Conservation (phyloP, 2,113 vertebrate genomes). For the Dicentrarchus labrax region DNA sequence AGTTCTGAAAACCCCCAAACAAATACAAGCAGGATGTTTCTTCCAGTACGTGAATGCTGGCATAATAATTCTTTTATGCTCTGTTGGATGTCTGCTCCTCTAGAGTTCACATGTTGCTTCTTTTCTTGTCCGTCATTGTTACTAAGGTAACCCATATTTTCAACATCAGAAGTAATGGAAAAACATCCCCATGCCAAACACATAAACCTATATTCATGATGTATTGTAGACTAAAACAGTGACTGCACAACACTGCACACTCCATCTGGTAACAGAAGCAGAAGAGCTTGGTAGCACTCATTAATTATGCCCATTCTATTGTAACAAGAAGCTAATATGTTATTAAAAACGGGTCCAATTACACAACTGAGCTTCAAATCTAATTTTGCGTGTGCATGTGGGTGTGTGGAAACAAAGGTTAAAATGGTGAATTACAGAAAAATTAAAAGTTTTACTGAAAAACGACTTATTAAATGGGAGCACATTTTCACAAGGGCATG, state of each 20-base stretch:
- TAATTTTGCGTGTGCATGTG: not conserved
- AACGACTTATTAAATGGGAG: not conserved
- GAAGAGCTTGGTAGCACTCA: slow-evolving; percentile 1
- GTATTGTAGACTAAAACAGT: not conserved
- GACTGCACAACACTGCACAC: not conserved
- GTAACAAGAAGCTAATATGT: slow-evolving; percentile 23
- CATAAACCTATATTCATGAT: not conserved
- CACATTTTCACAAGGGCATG: not conserved
- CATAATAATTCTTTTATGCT: too few relatives aligned
- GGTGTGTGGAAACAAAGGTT: slow-evolving; percentile 7
- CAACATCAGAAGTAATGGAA: not conserved
- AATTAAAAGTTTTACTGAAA: slow-evolving; percentile 13
- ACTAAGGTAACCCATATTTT: not conserved
- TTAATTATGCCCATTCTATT: slow-evolving; percentile 5
- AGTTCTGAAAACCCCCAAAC: not conserved
- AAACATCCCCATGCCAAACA: not conserved
- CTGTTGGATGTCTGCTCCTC: too few relatives aligned
- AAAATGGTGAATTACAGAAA: slow-evolving; percentile 7
- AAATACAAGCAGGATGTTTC: not conserved
- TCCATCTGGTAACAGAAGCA: not conserved
- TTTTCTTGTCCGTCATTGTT: not conserved
- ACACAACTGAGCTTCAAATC: slow-evolving; percentile 1
- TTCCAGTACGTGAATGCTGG: not conserved
- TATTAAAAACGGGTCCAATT: slow-evolving; percentile 31
- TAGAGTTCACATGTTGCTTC: not conserved